Evolutionary conservation across 2,888 invertebrate species (phyloP).

Genomic region (Mechanitis messenoides): DNA sequence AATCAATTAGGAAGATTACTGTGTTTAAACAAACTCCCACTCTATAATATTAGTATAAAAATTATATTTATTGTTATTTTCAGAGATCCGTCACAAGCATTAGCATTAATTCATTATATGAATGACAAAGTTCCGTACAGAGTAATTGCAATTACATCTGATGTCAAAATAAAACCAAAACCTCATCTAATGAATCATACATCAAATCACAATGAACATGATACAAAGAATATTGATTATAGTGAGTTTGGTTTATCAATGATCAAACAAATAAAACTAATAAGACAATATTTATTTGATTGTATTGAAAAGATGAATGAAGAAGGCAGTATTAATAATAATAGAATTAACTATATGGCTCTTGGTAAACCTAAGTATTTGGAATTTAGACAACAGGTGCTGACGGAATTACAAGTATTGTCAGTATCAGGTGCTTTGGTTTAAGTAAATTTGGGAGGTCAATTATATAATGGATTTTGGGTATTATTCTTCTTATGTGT

Average conservation of each 20-base stretch:
- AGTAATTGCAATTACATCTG: slow-evolving; percentile 46
- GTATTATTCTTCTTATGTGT: too few species aligned
- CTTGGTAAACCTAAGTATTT: slow-evolving; percentile 39
- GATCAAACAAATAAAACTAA: slow-evolving; percentile 40
- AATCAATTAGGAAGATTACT: too few species aligned
- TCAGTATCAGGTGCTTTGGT: too few species aligned
- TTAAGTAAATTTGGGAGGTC: too few species aligned
- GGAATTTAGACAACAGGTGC: slow-evolving; percentile 44
- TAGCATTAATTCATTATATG: slow-evolving; percentile 59
- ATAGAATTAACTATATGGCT: slow-evolving; percentile 49
- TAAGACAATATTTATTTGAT: slow-evolving; percentile 50
- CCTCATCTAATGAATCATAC: slow-evolving; percentile 34
- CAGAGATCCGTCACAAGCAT: slow-evolving; percentile 54
- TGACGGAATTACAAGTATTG: slow-evolving; percentile 31
- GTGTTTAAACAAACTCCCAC: too few species aligned
- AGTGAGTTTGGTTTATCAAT: slow-evolving; percentile 42
- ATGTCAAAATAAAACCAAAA: slow-evolving; percentile 42
- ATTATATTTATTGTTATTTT: slow-evolving; percentile 31
- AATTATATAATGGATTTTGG: too few species aligned
- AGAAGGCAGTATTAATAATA: slow-evolving; percentile 22
- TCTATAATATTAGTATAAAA: neutral
- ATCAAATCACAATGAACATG: slow-evolving; percentile 36
- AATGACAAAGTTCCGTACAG: slow-evolving; percentile 53
- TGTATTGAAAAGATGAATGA: slow-evolving; percentile 55
- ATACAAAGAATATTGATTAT: slow-evolving; percentile 29